Evolutionary conservation across 1,140 invertebrate genomes (phyloP).

Genomic region (Brachionus rotundiformis): DNA sequence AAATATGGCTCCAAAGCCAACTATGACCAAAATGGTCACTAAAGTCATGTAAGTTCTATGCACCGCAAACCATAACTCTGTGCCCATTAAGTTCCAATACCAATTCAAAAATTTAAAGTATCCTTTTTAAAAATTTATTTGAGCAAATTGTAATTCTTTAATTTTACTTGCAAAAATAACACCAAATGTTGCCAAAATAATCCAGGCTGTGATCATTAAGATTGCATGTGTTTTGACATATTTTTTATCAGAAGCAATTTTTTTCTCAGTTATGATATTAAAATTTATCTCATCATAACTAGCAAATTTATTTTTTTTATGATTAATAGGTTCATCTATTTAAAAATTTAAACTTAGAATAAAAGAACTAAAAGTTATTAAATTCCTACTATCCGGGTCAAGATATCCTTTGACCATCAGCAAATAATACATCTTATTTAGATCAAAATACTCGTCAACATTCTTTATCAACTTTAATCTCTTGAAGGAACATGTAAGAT

Average conservation of each 20-base stretch:
- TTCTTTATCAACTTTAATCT: not conserved
- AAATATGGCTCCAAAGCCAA: not conserved
- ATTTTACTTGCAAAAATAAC: slow-evolving; percentile 39
- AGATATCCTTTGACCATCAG: not conserved
- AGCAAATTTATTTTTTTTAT: not conserved
- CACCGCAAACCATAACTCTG: not conserved
- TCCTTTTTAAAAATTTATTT: not conserved
- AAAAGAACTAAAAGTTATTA: not conserved
- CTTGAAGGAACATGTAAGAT: slow-evolving; percentile 12
- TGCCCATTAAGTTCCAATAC: not conserved
- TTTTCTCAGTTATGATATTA: not conserved
- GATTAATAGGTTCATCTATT: slow-evolving; percentile 22
- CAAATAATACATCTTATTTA: slow-evolving; percentile 25
- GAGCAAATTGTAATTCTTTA: no score
- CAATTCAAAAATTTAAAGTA: slow-evolving; percentile 13
- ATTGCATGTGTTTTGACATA: slow-evolving; percentile 19
- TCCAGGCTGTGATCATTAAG: slow-evolving; percentile 22
- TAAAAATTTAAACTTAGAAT: not conserved
- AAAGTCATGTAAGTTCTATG: not conserved
- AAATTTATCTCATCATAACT: slow-evolving; percentile 18
- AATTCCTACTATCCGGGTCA: not conserved
- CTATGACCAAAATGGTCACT: not conserved
- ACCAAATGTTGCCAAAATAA: slow-evolving; percentile 13
- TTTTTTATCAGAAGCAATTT: not conserved
- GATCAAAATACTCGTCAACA: not conserved